Evolutionary conservation across 2,797 vertebrate genomes (phyloP), one percentile per base, ranked within the genome.

Genomic region (Epinephelus coioides): DNA sequence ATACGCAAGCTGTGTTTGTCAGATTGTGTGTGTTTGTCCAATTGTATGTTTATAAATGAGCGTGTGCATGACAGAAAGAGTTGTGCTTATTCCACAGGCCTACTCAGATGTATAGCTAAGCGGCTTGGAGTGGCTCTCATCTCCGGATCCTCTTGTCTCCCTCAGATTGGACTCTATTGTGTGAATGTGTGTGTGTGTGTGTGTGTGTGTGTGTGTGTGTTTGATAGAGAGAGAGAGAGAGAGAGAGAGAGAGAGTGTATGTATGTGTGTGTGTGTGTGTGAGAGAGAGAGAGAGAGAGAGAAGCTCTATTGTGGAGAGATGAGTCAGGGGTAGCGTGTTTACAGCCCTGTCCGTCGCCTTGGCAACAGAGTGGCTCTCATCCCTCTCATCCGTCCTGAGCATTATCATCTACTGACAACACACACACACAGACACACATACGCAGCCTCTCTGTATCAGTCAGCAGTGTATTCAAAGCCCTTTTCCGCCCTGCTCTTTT

Each of bases 271-370:
- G 46, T 14, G 55, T 43, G 57, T 19, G 55, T 21, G 80, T 40
- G 61, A 56, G 71, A 68, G 63, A 55, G 74, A 57, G 72, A 57
- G 73, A 30, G 76, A 59, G 78, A 62, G 84, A 77, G 83, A 64
- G 87, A 83, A 50, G 66, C 73, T 86, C 82, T 81, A 91, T 93
- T 93, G 91, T 93, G 82, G 86, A 89, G 84, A 72, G 90, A 94
- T 94, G 93, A 94, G 92, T 93, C 93, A 94, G 92, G 91, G 92
- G 88, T 90, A 92, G 91, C 43, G 69, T 94, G 93, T 94, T 95
- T 95, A 94, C 91, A 90, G 90, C 89, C 89, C 87, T 76, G 90
- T 89, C 84, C 87, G 77, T 95, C 25, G 86, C 90, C 92, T 86
- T 89, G 89, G 93, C 87, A 93, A 95, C 93, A 90, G 92, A 93